A percentile compares a stretch with the other conserved stretches of the same genome.
Evolutionary conservation across 2,888 invertebrate species (phyloP).

Genomic region (Pediacus dermestoides): DNA sequence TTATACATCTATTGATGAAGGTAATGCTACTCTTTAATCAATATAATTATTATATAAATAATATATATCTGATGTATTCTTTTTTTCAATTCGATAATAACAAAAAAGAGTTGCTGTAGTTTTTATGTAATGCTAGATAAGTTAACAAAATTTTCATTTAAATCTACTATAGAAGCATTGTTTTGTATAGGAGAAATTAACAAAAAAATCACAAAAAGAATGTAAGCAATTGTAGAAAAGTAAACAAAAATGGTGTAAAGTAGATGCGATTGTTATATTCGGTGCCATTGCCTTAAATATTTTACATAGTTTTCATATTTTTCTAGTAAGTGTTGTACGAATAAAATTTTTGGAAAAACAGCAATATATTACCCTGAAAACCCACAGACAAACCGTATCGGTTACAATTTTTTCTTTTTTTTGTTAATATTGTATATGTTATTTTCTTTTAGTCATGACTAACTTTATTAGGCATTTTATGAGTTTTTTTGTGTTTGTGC

Average conservation of each 20-base stretch:
- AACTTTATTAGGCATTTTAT: background rate
- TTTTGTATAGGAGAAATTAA: too few species aligned
- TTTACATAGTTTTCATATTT: conserved; percentile 41
- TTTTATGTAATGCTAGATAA: too few species aligned
- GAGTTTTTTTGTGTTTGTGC: conserved; percentile 5
- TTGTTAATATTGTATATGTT: background rate
- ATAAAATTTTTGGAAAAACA: conserved; percentile 25
- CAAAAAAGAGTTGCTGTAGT: too few species aligned
- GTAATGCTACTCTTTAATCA: too few species aligned
- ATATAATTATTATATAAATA: too few species aligned
- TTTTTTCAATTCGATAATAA: too few species aligned
- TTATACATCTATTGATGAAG: too few species aligned
- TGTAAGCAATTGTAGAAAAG: conserved; percentile 24
- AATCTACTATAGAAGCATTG: too few species aligned
- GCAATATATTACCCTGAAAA: conserved; percentile 26
- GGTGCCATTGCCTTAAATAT: conserved; percentile 41
- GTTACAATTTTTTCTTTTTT: conserved; percentile 21
- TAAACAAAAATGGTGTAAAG: too few species aligned
- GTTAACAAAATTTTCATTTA: too few species aligned
- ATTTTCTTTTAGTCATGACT: conserved; percentile 5
- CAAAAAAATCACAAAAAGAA: too few species aligned
- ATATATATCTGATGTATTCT: too few species aligned
- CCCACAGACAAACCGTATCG: conserved; percentile 32
- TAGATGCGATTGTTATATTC: conserved; percentile 28
- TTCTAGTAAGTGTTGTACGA: conserved; percentile 34